Percentiles rank a stretch among this genome's conserved stretches.
These are phyloP conservation scores for Lepidurus packardi DNA, from an alignment of 1,140 invertebrate species.

Conservation along the genomic window DNA sequence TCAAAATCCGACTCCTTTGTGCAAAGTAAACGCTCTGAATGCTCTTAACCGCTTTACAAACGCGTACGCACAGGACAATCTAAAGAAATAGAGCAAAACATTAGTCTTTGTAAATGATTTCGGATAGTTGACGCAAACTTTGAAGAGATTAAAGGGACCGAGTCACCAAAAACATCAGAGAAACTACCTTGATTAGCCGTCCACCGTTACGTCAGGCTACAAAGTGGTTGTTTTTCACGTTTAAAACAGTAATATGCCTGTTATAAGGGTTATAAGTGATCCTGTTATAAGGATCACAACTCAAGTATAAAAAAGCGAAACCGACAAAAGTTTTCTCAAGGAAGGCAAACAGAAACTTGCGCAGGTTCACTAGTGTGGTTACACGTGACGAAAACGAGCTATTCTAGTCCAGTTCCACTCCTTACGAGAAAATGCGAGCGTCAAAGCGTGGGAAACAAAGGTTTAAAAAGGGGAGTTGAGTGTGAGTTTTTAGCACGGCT, in stretches of 20 bases:
- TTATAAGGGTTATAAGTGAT: too few relatives aligned
- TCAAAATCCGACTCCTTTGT: too few relatives aligned
- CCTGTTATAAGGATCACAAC: not conserved
- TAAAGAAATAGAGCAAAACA: not conserved
- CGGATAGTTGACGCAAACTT: not conserved
- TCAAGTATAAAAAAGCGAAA: not conserved
- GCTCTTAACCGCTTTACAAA: too few relatives aligned
- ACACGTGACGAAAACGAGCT: constrained; percentile 17
- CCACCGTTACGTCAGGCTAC: not conserved
- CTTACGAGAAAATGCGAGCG: not conserved
- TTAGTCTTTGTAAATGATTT: not conserved
- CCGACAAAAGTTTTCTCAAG: not conserved
- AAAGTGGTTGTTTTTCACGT: not conserved
- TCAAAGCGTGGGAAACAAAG: constrained; percentile 4
- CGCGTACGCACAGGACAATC: too few relatives aligned
- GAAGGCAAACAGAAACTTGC: not conserved
- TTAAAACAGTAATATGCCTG: not conserved
- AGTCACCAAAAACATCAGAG: not conserved
- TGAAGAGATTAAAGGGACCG: not conserved
- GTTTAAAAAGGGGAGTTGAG: not conserved
- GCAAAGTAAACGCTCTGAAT: too few relatives aligned
- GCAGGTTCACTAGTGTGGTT: not conserved
- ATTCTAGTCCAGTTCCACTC: constrained; percentile 3
- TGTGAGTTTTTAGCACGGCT: not conserved
- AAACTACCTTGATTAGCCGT: not conserved